These are phyloP conservation scores for Nineta flava DNA, from an alignment of 2,888 invertebrate genomes.

Conservation along the genomic window DNA sequence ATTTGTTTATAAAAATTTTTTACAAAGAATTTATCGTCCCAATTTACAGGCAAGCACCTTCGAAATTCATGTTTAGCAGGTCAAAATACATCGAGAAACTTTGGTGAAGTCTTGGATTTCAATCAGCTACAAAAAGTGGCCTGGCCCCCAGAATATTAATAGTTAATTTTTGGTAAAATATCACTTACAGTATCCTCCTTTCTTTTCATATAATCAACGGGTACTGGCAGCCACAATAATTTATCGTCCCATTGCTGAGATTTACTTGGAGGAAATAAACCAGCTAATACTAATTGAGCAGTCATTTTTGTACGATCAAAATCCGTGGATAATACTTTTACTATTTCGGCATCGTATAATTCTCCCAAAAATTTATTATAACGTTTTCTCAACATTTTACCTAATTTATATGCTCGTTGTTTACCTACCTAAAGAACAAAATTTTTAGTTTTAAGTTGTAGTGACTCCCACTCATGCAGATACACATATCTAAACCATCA, in stretches of 20 bases:
- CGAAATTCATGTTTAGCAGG: too few relatives aligned
- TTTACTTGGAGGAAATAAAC: slow-evolving; percentile 42
- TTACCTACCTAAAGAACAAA: slow-evolving; percentile 25
- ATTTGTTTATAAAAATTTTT: too few relatives aligned
- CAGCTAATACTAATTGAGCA: slow-evolving; percentile 48
- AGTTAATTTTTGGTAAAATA: too few relatives aligned
- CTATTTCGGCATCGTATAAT: slow-evolving; percentile 26
- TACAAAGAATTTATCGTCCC: too few relatives aligned
- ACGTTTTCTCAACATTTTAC: slow-evolving; percentile 23
- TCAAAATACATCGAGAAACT: too few relatives aligned
- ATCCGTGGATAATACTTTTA: slow-evolving; percentile 42
- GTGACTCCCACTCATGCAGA: too few relatives aligned
- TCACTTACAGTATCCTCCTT: slow-evolving; percentile 21
- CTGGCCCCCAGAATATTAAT: too few relatives aligned
- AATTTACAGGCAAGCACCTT: too few relatives aligned
- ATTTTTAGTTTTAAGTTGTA: too few relatives aligned
- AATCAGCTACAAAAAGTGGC: too few relatives aligned
- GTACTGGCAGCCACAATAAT: slow-evolving; percentile 45
- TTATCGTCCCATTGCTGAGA: slow-evolving; percentile 30
- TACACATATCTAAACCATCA: too few relatives aligned
- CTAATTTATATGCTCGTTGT: slow-evolving; percentile 25
- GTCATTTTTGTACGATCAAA: slow-evolving; percentile 62
- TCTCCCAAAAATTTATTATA: slow-evolving; percentile 28
- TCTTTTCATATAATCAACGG: slow-evolving; percentile 23
- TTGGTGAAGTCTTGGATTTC: too few relatives aligned